Evolutionary conservation across 2,113 vertebrate species (phyloP), one percentile per base, ranked within the genome.

Genomic region (Platysternon megacephalum): DNA sequence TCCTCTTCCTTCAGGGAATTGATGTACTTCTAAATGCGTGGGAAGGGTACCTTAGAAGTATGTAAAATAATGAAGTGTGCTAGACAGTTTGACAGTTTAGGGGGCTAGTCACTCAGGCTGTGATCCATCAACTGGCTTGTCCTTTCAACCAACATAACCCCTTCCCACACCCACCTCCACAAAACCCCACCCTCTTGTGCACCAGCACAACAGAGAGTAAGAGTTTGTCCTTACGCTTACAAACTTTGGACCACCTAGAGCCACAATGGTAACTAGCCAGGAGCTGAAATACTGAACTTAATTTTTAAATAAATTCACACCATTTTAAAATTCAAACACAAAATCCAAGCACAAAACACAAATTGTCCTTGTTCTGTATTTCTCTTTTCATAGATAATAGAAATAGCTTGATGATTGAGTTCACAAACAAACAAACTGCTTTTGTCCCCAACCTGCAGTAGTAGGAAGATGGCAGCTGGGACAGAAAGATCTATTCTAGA

Each of bases 271-370:
- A 93, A 58, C 42, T 93, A 88, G 4, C 51, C 72, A 91, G 72
- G 17, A 87, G 51, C 53, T 84, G 46, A 94, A 95, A 88, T 21
- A 51, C 51, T 55, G 42, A 28, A 82, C 90, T 89, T 93, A 90
- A 39, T n/a, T 79, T 82, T 87, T 52, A 44, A 72, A 72, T 72
- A 72, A 72, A 78, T 24, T 93, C 10, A 2, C 44, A 6, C 7
- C 55, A 11, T 6, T 92, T 82, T 21, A 78, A 94, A 91, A 89
- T 82, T 6, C 39, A 83, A 46, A 32, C 26, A 78, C 12, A 46
- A 78, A 78, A 89, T 79, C 10, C 44, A 81, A 53, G n/a, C 42
- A 46, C 6, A 46, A 78, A 78, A 78, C 22, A 28, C 12, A 17
- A 8, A 28, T 56, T 21, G 48, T 90, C 35, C 44, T 48, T 17